Evolutionary conservation across 1,140 invertebrate genomes (phyloP).

Genomic region (Eubasilissa regina): DNA sequence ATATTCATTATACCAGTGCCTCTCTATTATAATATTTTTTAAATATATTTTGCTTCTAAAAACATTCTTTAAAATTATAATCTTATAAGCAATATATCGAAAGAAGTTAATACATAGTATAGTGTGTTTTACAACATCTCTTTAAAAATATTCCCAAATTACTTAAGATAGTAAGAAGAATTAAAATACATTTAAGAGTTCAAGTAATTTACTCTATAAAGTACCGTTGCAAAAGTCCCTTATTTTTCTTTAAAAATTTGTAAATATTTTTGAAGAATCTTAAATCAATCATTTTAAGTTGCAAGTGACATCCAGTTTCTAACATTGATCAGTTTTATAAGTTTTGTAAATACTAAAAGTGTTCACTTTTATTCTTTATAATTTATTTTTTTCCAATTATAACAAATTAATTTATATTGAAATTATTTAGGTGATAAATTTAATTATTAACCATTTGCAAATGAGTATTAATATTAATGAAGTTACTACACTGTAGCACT

Average conservation of each 20-base stretch:
- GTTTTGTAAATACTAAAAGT: no score
- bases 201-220: background rate
- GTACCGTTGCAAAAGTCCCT: background rate
- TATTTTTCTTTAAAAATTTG: no score
- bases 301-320: no score
- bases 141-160: background rate
- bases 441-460: no score
- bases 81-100: slow-evolving; percentile 18
- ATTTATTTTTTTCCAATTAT: no score
- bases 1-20: slow-evolving; percentile 26
- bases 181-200: background rate
- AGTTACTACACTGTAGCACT: no score
- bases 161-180: background rate
- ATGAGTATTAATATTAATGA: no score
- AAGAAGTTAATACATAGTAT: background rate
- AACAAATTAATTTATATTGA: background rate
- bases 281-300: no score
- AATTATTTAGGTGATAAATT: background rate
- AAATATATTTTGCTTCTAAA: background rate
- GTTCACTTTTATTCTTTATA: no score
- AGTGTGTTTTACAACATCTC: background rate
- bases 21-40: slow-evolving; percentile 15
- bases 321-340: no score
- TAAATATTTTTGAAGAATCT: no score
- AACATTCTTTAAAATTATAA: background rate